These are phyloP conservation scores for Nephotettix cincticeps DNA, from an alignment of 1,140 invertebrate species.

Conservation along the genomic window DNA sequence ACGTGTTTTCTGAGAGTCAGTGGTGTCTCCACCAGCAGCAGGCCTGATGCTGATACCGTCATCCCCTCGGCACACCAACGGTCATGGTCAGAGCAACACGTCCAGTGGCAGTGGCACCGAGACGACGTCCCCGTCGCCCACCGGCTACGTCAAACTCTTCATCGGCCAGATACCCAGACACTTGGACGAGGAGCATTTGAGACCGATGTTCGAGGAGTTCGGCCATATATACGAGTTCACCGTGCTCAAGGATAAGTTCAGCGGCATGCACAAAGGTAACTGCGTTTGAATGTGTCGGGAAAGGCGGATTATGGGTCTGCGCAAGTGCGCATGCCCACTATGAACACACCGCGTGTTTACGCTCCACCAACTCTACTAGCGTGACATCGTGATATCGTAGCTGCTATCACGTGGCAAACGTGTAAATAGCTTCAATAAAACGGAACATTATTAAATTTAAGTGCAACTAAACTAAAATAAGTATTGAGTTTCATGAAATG, in stretches of 20 bases:
- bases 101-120: not conserved
- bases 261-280: slow-evolving; percentile 89
- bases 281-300: not conserved
- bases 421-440: no score
- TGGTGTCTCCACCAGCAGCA: not conserved
- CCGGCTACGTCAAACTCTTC: slow-evolving; percentile 79
- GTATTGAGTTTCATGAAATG: no score
- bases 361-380: no score
- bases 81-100: not conserved
- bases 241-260: slow-evolving; percentile 90
- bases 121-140: not conserved
- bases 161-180: slow-evolving; percentile 92
- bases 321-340: no score
- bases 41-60: not conserved
- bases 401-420: no score
- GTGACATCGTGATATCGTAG: no score
- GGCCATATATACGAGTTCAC: slow-evolving; percentile 93
- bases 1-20: not conserved
- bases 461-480: no score
- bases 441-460: no score
- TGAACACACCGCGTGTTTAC: no score
- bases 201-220: slow-evolving; percentile 90
- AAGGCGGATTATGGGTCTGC: not conserved
- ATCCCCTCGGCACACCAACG: not conserved
- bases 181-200: slow-evolving; percentile 83